Conservation (phyloP, 2,888 invertebrate genomes). For the Heliothis peltigera region DNA sequence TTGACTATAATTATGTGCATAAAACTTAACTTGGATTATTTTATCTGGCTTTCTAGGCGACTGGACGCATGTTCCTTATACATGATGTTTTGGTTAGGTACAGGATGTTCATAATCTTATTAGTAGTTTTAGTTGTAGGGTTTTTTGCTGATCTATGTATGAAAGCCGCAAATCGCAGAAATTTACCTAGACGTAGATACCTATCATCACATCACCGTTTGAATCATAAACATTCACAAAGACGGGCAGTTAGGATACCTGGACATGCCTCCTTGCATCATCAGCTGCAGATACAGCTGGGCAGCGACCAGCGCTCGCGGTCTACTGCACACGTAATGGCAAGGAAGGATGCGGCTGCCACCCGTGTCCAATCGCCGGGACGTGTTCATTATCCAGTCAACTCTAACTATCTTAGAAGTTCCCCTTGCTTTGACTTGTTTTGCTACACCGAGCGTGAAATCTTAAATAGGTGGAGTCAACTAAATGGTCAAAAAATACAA, state of each 20-base stretch:
- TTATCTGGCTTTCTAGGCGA: conserved; percentile 12
- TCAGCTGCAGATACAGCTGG: conserved; percentile 47
- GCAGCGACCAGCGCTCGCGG: conserved; percentile 67
- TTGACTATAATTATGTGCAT: conserved; percentile 18
- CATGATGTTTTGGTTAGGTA: neutral
- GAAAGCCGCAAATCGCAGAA: neutral
- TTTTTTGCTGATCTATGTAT: too few species aligned
- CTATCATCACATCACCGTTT: neutral
- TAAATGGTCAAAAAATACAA: conserved; percentile 48
- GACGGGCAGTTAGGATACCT: neutral
- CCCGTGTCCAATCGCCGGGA: conserved; percentile 80
- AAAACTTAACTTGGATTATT: conserved; percentile 17
- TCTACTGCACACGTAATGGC: conserved; percentile 69
- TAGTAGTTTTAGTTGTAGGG: neutral
- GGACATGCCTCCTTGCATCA: neutral
- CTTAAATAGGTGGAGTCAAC: conserved; percentile 68
- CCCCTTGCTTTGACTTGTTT: conserved; percentile 69
- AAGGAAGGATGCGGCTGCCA: conserved; percentile 78
- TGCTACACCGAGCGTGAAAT: conserved; percentile 78
- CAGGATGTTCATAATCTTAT: neutral
- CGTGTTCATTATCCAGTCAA: conserved; percentile 76
- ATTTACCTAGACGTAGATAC: neutral
- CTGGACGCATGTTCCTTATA: neutral
- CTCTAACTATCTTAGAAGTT: conserved; percentile 54
- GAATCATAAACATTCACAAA: neutral